Conservation (phyloP, 2,888 invertebrate species). For the Mechanitis messenoides region DNA sequence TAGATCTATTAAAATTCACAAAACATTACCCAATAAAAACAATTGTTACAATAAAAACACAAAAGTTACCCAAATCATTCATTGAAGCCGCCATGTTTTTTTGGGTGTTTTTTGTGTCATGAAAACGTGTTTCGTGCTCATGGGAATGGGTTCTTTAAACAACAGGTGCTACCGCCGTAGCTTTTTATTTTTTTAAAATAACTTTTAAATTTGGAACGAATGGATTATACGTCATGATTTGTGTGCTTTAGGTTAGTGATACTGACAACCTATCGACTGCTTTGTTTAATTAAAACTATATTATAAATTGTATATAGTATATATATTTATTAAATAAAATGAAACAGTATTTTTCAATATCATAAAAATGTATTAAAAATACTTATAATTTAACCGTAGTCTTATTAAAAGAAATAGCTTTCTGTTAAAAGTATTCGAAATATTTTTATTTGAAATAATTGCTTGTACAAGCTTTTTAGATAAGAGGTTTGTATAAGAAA, state of each 20-base stretch:
- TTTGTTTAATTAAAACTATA: neutral
- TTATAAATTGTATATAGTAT: too few relatives aligned
- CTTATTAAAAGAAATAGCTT: too few relatives aligned
- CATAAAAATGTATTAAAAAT: too few relatives aligned
- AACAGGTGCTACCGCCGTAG: conserved; percentile 55
- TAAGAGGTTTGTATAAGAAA: too few relatives aligned
- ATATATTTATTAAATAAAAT: too few relatives aligned
- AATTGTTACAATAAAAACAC: conserved; percentile 10
- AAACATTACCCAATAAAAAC: conserved; percentile 12
- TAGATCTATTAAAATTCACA: neutral
- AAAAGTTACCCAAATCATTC: conserved; percentile 14
- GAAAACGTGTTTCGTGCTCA: conserved; percentile 54
- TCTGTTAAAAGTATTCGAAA: too few relatives aligned
- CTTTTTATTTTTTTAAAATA: conserved; percentile 15
- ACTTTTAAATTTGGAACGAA: conserved; percentile 20
- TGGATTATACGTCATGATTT: conserved; percentile 20
- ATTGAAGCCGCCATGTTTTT: conserved; percentile 41
- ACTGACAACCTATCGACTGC: neutral
- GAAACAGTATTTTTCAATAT: too few relatives aligned
- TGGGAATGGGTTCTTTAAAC: conserved; percentile 58
- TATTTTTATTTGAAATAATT: too few relatives aligned
- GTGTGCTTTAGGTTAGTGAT: conserved; percentile 12
- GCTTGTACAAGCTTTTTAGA: too few relatives aligned
- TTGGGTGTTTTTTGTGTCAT: conserved; percentile 45
- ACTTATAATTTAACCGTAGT: too few relatives aligned